A percentile compares a stretch with the other conserved stretches of the same genome.
Conservation (phyloP, 2,888 invertebrate species). For the Hyles lineata region DNA sequence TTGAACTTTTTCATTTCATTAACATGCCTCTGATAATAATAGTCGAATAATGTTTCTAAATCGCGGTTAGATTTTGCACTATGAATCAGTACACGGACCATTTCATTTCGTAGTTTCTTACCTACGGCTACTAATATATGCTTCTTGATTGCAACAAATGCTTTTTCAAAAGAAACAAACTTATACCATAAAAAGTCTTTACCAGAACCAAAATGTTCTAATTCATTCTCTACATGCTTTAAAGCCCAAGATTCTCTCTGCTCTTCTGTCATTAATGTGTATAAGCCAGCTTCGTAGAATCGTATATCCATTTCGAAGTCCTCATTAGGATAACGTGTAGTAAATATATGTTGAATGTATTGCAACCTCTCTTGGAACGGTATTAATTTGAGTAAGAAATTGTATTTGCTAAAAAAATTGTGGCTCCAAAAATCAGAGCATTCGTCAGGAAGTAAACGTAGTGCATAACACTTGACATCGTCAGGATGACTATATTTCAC, state of each 20-base stretch:
- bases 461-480: constrained; percentile 23
- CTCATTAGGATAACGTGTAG: neutral
- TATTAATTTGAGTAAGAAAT: constrained; percentile 22
- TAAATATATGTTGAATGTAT: constrained; percentile 26
- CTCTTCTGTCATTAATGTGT: constrained; percentile 37
- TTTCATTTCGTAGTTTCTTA: neutral
- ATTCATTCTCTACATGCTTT: constrained; percentile 43
- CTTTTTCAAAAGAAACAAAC: constrained; percentile 45
- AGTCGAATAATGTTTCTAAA: constrained; percentile 52
- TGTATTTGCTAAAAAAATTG: neutral
- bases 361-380: constrained; percentile 12
- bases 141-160: constrained; percentile 42
- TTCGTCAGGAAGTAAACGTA: neutral
- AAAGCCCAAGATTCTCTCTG: constrained; percentile 51
- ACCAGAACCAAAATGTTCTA: constrained; percentile 43
- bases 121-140: neutral
- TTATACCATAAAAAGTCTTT: constrained; percentile 49
- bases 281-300: constrained; percentile 16
- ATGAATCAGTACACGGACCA: constrained; percentile 9
- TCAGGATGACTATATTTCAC: constrained; percentile 5
- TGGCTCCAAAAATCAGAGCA: constrained; percentile 1
- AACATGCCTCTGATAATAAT: constrained; percentile 61
- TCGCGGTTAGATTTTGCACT: constrained; percentile 52
- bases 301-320: constrained; percentile 18
- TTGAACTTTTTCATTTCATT: constrained; percentile 56